Conservation (phyloP, 2,888 invertebrate species). For the Melinaea menophilus region DNA sequence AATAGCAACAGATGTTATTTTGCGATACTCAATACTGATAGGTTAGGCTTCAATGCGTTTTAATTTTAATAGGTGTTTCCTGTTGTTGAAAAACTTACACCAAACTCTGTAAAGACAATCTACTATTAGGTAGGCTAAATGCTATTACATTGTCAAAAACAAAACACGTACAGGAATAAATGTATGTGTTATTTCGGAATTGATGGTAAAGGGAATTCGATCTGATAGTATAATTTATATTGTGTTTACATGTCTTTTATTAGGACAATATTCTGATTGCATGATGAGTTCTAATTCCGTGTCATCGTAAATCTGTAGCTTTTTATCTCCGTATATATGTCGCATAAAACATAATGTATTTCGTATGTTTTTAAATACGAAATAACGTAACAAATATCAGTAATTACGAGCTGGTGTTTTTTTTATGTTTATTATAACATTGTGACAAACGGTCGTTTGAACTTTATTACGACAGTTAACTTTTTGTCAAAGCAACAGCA, state of each 20-base stretch:
- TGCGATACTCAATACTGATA: conserved; percentile 56
- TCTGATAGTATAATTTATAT: conserved; percentile 52
- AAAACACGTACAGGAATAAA: background rate
- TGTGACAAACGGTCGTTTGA: conserved; percentile 67
- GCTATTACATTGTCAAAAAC: background rate
- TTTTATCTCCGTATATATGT: conserved; percentile 33
- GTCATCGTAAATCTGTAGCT: conserved; percentile 49
- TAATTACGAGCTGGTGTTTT: conserved; percentile 8
- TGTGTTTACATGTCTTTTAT: conserved; percentile 49
- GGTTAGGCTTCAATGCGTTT: conserved; percentile 65
- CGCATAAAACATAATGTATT: conserved; percentile 22
- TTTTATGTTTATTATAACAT: conserved; percentile 56
- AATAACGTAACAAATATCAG: conserved; percentile 9
- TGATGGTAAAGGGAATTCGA: conserved; percentile 13
- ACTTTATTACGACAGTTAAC: conserved; percentile 64
- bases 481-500: conserved; percentile 72
- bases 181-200: background rate
- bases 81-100: background rate
- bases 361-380: conserved; percentile 22
- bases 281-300: conserved; percentile 57
- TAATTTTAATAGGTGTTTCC: conserved; percentile 33
- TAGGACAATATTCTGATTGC: conserved; percentile 49
- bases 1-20: conserved; percentile 59
- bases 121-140: too few species aligned
- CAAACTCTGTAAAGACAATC: too few species aligned